Percentiles rank a stretch among this genome's conserved stretches.
Evolutionary conservation across 1,140 invertebrate species (phyloP).

Genomic region (Atta texana): DNA sequence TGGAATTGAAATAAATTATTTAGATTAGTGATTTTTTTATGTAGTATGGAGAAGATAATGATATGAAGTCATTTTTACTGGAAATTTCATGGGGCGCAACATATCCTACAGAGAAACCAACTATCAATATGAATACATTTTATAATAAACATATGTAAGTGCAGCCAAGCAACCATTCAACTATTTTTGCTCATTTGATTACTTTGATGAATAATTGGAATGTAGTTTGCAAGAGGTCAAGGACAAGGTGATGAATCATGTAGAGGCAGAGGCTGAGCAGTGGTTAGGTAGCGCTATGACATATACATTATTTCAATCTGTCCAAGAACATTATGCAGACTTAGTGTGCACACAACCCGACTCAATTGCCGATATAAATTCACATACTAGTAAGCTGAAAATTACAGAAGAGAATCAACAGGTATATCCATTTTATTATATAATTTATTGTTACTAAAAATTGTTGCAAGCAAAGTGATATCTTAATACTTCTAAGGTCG

Average conservation of each 20-base stretch:
- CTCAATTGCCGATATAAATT: slow-evolving; percentile 77
- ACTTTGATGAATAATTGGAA: slow-evolving; percentile 75
- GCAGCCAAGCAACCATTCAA: slow-evolving; percentile 48
- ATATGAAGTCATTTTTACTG: slow-evolving; percentile 93
- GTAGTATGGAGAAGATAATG: slow-evolving; percentile 94
- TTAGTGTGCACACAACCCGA: slow-evolving; percentile 91
- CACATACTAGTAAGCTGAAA: slow-evolving; percentile 77
- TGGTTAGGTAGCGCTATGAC: slow-evolving; percentile 97
- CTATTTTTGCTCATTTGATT: slow-evolving; percentile 66
- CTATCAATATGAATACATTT: slow-evolving; percentile 95
- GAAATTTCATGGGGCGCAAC: slow-evolving; percentile 94
- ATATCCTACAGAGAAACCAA: slow-evolving; percentile 94
- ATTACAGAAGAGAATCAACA: slow-evolving; percentile 75
- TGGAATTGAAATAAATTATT: neutral
- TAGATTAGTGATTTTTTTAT: slow-evolving; percentile 76
- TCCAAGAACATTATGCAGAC: slow-evolving; percentile 93
- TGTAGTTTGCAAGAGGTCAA: slow-evolving; percentile 91
- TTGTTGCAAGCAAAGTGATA: neutral
- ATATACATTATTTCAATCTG: slow-evolving; percentile 96
- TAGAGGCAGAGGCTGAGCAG: slow-evolving; percentile 91
- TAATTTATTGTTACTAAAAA: neutral
- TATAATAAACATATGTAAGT: slow-evolving; percentile 97
- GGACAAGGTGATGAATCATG: slow-evolving; percentile 88
- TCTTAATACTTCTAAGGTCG: slow-evolving; percentile 48
- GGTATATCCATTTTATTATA: slow-evolving; percentile 57